Base-by-base conservation (phyloP, 2,113 vertebrate genomes). In the Gila orcuttii region DNA sequence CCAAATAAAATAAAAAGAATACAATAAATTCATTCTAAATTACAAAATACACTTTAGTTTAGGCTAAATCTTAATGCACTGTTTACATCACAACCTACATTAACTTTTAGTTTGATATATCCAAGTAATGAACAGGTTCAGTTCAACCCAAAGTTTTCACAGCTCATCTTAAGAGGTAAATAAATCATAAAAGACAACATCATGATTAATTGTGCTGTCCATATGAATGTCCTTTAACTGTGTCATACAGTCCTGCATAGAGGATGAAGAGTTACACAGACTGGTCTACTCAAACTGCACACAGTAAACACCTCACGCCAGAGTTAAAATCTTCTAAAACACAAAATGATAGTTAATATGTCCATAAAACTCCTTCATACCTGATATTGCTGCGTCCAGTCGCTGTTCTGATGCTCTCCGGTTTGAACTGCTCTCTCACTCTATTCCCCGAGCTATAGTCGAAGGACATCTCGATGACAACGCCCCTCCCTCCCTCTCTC, bases 391-490 rank as follows among this genome's bases (percentile, higher is more conserved):
- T 55, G 11, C 2, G 73, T 17, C n/a, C 28, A 21, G 50, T 31
- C 15, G 15, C 25, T 69, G 25, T 1, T 66, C 69, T 79, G 82
- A 79, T 66, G n/a, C 33, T 80, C 73, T 87, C 52, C 81, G 81
- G 75, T 91, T 74, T 90, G 91, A 91, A 92, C 91, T 87, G 82
- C 71, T 71, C 42, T 42, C 39, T 42, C 89, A 52, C 85, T 89
- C 90, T 88, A 91, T 89, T 90, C 90, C 92, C 88, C 89, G 89
- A 88, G 91, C 89, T 92, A 92, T 92, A 93, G 92, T 87, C 87
- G 92, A 94, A 94, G 93, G 92, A 90, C 92, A 92, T 93, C 90
- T 92, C 91, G 85, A 89, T 91, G 87, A 78, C 83, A 79, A 89
- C 90, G 85, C 89, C 79, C 89, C 87, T 83, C 71, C 25, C 86